These are phyloP conservation scores for Catharus ustulatus DNA, from an alignment of 2,797 vertebrate genomes.

Conservation along the genomic window DNA sequence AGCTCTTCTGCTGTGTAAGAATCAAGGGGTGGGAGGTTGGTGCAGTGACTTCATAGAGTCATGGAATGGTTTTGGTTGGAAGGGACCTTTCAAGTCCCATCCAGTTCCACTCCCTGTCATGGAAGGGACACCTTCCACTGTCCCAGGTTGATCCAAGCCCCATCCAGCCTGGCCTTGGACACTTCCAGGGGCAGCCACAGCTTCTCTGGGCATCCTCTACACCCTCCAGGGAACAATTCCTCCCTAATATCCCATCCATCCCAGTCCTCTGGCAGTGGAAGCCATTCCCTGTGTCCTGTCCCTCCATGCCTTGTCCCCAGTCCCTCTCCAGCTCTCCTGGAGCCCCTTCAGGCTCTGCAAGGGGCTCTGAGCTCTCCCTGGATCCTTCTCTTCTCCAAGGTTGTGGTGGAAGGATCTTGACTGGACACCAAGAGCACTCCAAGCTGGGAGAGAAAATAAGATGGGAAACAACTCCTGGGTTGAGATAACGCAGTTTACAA, in stretches of 20 bases:
- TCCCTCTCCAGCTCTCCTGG: not conserved
- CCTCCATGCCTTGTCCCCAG: rapidly evolving
- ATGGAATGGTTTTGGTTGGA: too few species aligned
- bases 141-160: too few species aligned
- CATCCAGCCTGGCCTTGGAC: too few species aligned
- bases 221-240: rapidly evolving
- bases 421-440: not conserved
- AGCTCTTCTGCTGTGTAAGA: too few species aligned
- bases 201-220: too few species aligned
- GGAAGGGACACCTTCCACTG: too few species aligned
- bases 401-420: not conserved
- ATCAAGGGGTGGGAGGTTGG: too few species aligned
- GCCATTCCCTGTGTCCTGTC: not conserved
- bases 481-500: not conserved
- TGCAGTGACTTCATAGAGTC: too few species aligned
- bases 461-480: not conserved
- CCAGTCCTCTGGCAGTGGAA: not conserved
- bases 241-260: not conserved
- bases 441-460: not conserved
- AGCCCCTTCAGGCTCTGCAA: rapidly evolving
- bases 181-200: too few species aligned
- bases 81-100: too few species aligned
- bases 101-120: too few species aligned
- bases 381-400: not conserved
- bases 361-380: rapidly evolving